A percentile compares a stretch with the other conserved stretches of the same genome.
These are phyloP conservation scores for Rhabdomys pumilio DNA, from an alignment of 2,797 vertebrate genomes.

Conservation along the genomic window DNA sequence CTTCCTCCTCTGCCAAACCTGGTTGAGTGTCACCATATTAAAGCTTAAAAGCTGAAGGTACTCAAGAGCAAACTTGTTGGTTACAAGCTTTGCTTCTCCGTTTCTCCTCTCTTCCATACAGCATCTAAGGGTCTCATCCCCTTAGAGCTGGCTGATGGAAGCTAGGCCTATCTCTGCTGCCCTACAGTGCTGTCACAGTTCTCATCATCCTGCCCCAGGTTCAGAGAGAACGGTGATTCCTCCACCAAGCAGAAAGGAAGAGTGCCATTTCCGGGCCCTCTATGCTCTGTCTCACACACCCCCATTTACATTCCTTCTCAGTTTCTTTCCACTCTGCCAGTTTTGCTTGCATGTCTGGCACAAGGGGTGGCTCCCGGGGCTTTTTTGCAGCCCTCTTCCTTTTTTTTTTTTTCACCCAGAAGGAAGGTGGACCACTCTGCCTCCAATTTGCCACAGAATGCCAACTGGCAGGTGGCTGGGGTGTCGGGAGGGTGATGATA, in stretches of 20 bases:
- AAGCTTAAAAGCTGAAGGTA: neutral
- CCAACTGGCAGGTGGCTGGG: slow-evolving; percentile 82
- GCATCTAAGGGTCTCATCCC: neutral
- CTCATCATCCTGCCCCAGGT: slow-evolving; percentile 13
- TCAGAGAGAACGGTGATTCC: slow-evolving; percentile 46
- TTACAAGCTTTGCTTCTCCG: slow-evolving; percentile 26
- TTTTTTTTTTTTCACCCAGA: slow-evolving; percentile 76
- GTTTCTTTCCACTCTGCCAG: slow-evolving; percentile 82
- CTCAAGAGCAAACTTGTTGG: slow-evolving; percentile 22
- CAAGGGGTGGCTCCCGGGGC: slow-evolving; percentile 67
- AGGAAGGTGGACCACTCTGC: slow-evolving; percentile 78
- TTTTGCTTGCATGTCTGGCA: slow-evolving; percentile 84
- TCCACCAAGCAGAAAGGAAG: slow-evolving; percentile 14
- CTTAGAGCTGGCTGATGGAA: neutral
- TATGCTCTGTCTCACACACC: slow-evolving; percentile 66
- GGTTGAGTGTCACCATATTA: slow-evolving; percentile 36
- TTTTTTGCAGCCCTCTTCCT: slow-evolving; percentile 77
- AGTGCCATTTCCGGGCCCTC: slow-evolving; percentile 59
- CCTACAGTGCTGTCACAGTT: neutral
- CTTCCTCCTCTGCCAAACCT: neutral
- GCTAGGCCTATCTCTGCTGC: neutral
- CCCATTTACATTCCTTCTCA: slow-evolving; percentile 76
- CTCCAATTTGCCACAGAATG: slow-evolving; percentile 41
- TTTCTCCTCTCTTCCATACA: neutral
- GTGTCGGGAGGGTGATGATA: slow-evolving; percentile 62